phyloP scores from a whole-genome alignment of 1,140 invertebrate species.

The Aleiodes sp. region DNA sequence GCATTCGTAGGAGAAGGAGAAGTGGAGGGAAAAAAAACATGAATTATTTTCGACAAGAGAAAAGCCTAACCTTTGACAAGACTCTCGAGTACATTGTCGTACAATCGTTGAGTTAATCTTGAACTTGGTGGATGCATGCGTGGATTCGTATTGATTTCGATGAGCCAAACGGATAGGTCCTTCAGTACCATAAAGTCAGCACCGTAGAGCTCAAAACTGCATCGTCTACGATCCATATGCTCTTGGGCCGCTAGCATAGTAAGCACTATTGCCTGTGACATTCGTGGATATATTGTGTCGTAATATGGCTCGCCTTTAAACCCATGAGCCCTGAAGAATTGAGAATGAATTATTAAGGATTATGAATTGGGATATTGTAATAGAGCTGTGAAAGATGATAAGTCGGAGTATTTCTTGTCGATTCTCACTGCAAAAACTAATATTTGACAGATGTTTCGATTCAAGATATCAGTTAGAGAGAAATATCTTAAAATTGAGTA shows the following conservation, averaged over 20 bases:
- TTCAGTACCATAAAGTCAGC: constrained; percentile 92
- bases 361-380: not conserved
- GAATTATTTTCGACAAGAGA: too few species aligned
- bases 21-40: too few species aligned
- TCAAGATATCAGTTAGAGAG: too few species aligned
- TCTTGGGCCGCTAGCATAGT: constrained; percentile 83
- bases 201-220: constrained; percentile 90
- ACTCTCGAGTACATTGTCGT: constrained; percentile 83
- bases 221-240: constrained; percentile 76
- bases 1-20: too few species aligned
- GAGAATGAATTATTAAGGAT: not conserved
- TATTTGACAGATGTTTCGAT: too few species aligned
- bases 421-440: too few species aligned
- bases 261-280: constrained; percentile 84
- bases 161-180: constrained; percentile 87
- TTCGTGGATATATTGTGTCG: constrained; percentile 82
- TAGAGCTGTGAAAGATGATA: too few species aligned
- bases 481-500: too few species aligned
- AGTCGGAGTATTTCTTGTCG: too few species aligned
- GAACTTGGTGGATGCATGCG: constrained; percentile 83
- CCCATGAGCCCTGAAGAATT: constrained; percentile 34
- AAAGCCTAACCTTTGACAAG: constrained; percentile 87
- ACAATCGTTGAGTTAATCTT: constrained; percentile 82
- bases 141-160: constrained; percentile 93
- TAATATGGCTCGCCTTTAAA: constrained; percentile 68